Evolutionary conservation across 2,113 vertebrate genomes (phyloP), one percentile per base, ranked within the genome.

Genomic region (Rafetus swinhoei): DNA sequence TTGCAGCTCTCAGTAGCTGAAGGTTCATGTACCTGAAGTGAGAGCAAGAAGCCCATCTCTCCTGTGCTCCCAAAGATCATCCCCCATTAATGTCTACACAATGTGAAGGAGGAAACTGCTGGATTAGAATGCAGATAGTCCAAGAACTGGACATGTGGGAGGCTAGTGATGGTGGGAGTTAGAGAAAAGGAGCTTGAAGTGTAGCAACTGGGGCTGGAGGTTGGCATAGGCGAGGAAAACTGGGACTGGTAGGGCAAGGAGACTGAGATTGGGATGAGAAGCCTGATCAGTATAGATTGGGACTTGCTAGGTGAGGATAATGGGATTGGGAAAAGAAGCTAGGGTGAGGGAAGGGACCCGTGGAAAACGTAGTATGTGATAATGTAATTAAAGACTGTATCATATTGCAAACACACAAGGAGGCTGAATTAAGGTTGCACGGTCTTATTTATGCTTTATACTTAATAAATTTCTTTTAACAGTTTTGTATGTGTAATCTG

Each of bases 301-400:
- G 45, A 45, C 45, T 45, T 45, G 62, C 62, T 16, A 65, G 27
- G 14, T 32, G 29, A 32, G 15, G 62, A 65, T 27, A 65, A 32
- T 32, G 29, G 62, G 14, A 65, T 29, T 65, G 29, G 29, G 29
- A 65, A 14, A 65, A 65, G 6, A 29, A 65, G 29, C 27, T 15
- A 65, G 14, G 62, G 7, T 32, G 62, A 45, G 62, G 60, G 62
- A 12, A 45, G 11, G 25, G 12, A 79, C 25, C 59, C 11, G 53
- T 29, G 19, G 4, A 11, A 27, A 39, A 55, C 27, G 10, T 29
- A 50, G 6, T 0, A 0, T 0, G 57, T 7, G n/a, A 56, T 74
- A 10, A 45, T 6, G 62, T 65, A 32, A 65, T 65, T 65, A 65
- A 65, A 65, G 29, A 16, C 62, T 32, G 29, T 59, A 5, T 5